These are phyloP conservation scores for Phylloscopus trochiloides DNA, from an alignment of 2,113 vertebrate genomes.

Conservation along the genomic window DNA sequence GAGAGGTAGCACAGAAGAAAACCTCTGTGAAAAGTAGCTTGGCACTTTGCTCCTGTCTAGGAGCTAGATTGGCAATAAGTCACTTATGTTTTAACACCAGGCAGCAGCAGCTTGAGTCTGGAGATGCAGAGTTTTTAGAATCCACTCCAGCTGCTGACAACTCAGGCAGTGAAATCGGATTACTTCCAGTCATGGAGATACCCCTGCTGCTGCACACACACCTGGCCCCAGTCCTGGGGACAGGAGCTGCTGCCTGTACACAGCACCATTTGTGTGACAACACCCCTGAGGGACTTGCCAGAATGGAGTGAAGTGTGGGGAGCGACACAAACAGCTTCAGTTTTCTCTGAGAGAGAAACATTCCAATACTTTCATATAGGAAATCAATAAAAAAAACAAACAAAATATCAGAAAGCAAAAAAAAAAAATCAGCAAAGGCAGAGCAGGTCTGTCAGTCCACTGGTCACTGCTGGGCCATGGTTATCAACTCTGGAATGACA, in stretches of 20 bases:
- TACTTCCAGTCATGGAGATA: not conserved
- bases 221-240: not conserved
- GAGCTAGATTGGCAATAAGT: not conserved
- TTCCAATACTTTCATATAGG: not conserved
- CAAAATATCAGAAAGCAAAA: not conserved
- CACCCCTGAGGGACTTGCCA: fast-evolving
- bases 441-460: not conserved
- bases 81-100: not conserved
- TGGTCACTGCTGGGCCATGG: not conserved
- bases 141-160: not conserved
- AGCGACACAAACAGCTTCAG: not conserved
- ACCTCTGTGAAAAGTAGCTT: not conserved
- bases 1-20: not conserved
- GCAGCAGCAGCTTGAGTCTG: not conserved
- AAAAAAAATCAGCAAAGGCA: not conserved
- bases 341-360: not conserved
- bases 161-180: not conserved
- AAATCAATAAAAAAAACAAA: not conserved
- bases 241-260: not conserved
- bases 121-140: not conserved
- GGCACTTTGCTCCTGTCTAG: not conserved
- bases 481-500: not conserved
- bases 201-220: not conserved
- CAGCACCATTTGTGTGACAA: not conserved
- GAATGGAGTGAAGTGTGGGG: fast-evolving